Evolutionary conservation across 2,113 vertebrate species (phyloP).

Genomic region (Apodemus sylvaticus): DNA sequence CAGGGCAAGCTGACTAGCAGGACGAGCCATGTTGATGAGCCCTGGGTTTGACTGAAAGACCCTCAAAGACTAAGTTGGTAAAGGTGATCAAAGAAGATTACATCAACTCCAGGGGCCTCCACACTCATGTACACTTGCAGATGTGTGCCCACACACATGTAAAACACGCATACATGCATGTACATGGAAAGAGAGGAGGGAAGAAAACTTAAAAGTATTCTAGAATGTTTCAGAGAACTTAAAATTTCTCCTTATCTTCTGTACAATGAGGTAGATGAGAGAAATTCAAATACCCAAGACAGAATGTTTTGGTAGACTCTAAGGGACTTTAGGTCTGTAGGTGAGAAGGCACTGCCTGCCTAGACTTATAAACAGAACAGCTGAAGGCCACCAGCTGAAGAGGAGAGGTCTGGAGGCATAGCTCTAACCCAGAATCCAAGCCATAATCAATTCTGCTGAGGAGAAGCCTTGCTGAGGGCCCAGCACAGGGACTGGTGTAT

Average conservation of each 20-base stretch:
- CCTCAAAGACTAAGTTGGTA: no score
- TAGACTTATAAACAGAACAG: not conserved
- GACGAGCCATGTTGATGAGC: not conserved
- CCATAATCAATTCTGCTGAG: no score
- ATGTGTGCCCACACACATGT: not conserved
- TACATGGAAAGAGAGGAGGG: not conserved
- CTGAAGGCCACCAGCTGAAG: rapidly evolving
- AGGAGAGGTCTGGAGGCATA: not conserved
- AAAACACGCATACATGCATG: not conserved
- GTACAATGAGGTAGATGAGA: not conserved
- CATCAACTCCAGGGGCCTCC: not conserved
- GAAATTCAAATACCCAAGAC: no score
- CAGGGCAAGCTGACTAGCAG: not conserved
- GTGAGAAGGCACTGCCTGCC: not conserved
- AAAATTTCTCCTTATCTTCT: not conserved
- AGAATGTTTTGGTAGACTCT: not conserved
- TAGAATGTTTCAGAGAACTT: not conserved
- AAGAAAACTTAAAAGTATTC: not conserved
- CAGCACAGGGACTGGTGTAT: rapidly evolving
- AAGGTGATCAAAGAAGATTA: not conserved
- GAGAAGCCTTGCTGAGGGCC: not conserved
- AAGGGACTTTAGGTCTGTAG: not conserved
- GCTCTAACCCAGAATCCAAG: not conserved
- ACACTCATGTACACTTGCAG: not conserved
- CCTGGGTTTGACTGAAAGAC: not conserved